phyloP scores from a whole-genome alignment of 2,113 vertebrate species.

The Acanthochromis polyacanthus region DNA sequence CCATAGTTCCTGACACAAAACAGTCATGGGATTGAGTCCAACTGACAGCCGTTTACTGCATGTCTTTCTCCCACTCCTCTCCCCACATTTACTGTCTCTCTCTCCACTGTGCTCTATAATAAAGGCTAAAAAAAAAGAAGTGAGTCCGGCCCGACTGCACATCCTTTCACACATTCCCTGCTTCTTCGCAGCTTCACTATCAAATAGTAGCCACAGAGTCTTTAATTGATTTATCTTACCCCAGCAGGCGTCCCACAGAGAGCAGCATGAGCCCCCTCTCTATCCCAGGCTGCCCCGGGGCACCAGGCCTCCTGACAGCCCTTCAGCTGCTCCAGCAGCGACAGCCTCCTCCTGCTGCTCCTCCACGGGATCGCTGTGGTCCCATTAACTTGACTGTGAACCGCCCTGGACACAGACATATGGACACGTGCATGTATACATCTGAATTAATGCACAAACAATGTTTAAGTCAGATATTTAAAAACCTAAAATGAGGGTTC shows the following conservation, averaged over 20 bases:
- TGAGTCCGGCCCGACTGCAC: no score
- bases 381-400: slow-evolving; percentile 65
- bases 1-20: no score
- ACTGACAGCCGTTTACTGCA: no score
- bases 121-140: no score
- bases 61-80: no score
- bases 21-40: no score
- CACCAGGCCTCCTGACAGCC: slow-evolving; percentile 85
- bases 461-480: background rate
- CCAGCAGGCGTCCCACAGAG: slow-evolving; percentile 82
- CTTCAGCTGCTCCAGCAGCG: slow-evolving; percentile 80
- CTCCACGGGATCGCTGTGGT: slow-evolving; percentile 74
- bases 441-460: background rate
- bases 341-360: slow-evolving; percentile 54
- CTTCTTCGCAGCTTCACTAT: no score
- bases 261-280: slow-evolving; percentile 71
- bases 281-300: slow-evolving; percentile 70
- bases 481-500: no score
- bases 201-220: no score
- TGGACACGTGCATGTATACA: background rate
- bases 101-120: no score
- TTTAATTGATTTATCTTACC: slow-evolving; percentile 76
- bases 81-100: no score
- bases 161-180: no score
- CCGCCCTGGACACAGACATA: slow-evolving; percentile 56